phyloP scores from a whole-genome alignment of 2,888 invertebrate genomes.

The Deroplatys truncata region DNA sequence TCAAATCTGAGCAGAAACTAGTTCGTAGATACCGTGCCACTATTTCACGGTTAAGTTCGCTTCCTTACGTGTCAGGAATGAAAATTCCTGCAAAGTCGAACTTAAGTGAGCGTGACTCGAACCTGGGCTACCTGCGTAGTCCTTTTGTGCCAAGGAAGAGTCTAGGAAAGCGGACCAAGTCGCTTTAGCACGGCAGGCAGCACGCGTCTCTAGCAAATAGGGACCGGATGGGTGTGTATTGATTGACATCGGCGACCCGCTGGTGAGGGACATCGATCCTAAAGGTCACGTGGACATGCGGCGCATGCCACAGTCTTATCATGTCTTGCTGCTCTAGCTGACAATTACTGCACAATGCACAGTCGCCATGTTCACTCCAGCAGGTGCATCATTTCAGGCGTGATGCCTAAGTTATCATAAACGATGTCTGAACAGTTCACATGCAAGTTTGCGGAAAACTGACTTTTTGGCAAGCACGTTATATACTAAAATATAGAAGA shows the following conservation, averaged over 20 bases:
- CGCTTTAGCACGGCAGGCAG: background rate
- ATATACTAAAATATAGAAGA: too few species aligned
- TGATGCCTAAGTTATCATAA: too few species aligned
- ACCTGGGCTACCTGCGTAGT: background rate
- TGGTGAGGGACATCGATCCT: background rate
- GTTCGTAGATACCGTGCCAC: too few species aligned
- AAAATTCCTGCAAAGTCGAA: background rate
- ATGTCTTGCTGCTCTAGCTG: background rate
- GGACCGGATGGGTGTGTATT: background rate
- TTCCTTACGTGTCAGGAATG: too few species aligned
- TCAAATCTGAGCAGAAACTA: too few species aligned
- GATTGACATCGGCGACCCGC: background rate
- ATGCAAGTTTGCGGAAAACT: too few species aligned
- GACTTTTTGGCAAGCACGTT: too few species aligned
- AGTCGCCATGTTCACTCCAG: background rate
- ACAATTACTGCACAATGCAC: background rate
- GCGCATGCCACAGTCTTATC: background rate
- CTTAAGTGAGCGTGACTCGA: background rate
- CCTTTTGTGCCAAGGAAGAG: background rate
- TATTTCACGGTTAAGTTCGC: too few species aligned
- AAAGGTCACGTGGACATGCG: background rate
- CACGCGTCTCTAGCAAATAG: background rate
- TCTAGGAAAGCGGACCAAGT: background rate
- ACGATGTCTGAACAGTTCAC: too few species aligned
- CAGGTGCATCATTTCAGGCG: too few species aligned